Base-by-base conservation (phyloP, 1,140 invertebrate species). In the Plectrocnemia conspersa region DNA sequence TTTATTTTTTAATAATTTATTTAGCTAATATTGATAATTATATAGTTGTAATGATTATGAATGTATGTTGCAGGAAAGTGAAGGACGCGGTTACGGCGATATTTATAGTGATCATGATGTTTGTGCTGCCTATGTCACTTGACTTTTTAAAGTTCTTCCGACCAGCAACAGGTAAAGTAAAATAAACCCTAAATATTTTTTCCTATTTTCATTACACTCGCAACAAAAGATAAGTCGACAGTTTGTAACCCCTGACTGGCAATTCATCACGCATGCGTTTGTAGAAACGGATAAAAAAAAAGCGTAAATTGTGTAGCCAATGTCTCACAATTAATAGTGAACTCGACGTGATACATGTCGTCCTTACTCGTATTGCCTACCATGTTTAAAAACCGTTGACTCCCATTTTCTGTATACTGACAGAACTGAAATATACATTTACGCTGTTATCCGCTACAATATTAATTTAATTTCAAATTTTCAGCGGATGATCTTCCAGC, bases 31-130 rank as follows among this genome's bases (percentile, higher is more conserved):
- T n/a, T n/a, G n/a, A n/a, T n/a, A n/a, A n/a, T n/a, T n/a, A n/a
- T n/a, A n/a, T n/a, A n/a, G n/a, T n/a, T n/a, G n/a, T n/a, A n/a
- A n/a, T n/a, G n/a, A n/a, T n/a, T n/a, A n/a, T n/a, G n/a, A n/a
- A n/a, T n/a, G n/a, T n/a, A 4, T 6, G 23, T 77, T 74, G 2
- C 64, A 86, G 84, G 64, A 74, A 77, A 53, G 81, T 88, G 22
- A 84, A 87, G 62, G 90, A 93, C 65, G 89, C 89, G 0, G 90
- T 88, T 15, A 84, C 89, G 0, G 91, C 87, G 0, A 82, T 91
- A 59, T 81, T 85, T 35, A 79, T 93, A 1, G 86, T 87, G 2
- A 76, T 92, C 25, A 71, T 91, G 11, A 79, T 93, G 64, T 93
- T 93, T 67, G 68, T 90, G 9, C 70, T 93, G 21, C 91, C 91